Conservation (phyloP, 2,113 vertebrate species). For the Chauna torquata region DNA sequence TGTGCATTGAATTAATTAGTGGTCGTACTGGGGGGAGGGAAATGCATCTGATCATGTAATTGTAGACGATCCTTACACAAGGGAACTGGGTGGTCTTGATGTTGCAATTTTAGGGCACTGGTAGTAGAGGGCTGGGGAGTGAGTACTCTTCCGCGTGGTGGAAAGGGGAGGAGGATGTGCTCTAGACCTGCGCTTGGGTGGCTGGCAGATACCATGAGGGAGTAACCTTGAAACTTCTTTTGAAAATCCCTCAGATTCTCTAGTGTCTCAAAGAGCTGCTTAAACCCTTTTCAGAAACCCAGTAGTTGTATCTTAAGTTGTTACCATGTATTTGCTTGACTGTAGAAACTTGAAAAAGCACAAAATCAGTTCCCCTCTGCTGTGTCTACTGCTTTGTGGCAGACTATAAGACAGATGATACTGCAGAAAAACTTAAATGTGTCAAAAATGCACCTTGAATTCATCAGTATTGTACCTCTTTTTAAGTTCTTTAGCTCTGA, state of each 20-base stretch:
- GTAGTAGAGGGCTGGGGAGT: not conserved
- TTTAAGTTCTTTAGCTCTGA: not conserved
- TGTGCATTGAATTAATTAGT: not conserved
- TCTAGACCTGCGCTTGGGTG: not conserved
- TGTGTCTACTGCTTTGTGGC: not conserved
- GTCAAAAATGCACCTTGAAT: not conserved
- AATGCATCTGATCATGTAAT: accelerated
- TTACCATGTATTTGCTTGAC: not conserved
- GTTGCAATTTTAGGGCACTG: not conserved
- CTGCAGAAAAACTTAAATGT: not conserved
- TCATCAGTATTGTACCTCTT: not conserved
- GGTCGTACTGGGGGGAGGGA: accelerated
- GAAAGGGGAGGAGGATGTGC: accelerated
- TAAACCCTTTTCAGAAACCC: not conserved
- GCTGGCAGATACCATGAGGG: not conserved
- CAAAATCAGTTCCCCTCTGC: not conserved
- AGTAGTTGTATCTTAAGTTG: not conserved
- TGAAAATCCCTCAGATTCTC: not conserved
- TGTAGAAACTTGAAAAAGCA: not conserved
- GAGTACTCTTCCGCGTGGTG: not conserved
- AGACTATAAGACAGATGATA: not conserved
- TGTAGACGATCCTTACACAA: not conserved
- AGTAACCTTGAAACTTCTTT: not conserved
- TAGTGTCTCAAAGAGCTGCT: not conserved
- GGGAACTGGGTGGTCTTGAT: not conserved